Base-by-base conservation (phyloP, 2,113 vertebrate genomes). In the Poicephalus meyeri region DNA sequence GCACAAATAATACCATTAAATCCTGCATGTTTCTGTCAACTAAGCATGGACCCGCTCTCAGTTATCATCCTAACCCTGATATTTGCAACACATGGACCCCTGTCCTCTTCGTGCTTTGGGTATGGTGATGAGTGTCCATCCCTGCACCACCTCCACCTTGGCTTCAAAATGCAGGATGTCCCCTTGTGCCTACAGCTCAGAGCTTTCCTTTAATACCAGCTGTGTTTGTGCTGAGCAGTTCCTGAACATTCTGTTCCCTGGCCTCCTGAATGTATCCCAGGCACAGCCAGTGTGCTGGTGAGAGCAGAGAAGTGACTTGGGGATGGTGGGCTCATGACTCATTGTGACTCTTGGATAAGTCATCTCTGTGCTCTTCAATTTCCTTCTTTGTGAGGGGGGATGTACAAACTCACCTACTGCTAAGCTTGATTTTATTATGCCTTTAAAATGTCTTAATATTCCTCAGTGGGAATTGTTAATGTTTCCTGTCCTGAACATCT, bases 1-100 rank as follows among this genome's bases (percentile, higher is more conserved):
- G 4, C 52, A 60, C 24, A 6, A 65, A 68, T n/a, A 9, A 1
- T 0, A 14, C 4, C 60, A 4, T 28, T 37, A 50, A 77, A 42
- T 33, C 53, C 47, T 58, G 13, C 10, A 0, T 2, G 3, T 29
- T 53, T n/a, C 0, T 1, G 47, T n/a, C 73, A 56, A 0, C 11
- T 12, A 3, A 41, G 13, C n/a, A 7, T 5, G 5, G 37, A 14
- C 9, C 60, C 21, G 1, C 7, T 41, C 49, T 81, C 44, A 8
- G 13, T 61, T 39, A 28, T 11, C 55, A 6, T 17, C 37, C n/a
- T 18, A 52, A 37, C 50, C 25, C 21, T 46, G 46, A 20, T 33
- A 4, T 31, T 53, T 19, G 41, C n/a, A 24, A 7, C 3, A 2
- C 31, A 1, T 1, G 19, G 35, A 7, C 19, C 63, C 21, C 19